phyloP scores from a whole-genome alignment of 2,888 invertebrate genomes.

The Xanthorhoe designata region DNA sequence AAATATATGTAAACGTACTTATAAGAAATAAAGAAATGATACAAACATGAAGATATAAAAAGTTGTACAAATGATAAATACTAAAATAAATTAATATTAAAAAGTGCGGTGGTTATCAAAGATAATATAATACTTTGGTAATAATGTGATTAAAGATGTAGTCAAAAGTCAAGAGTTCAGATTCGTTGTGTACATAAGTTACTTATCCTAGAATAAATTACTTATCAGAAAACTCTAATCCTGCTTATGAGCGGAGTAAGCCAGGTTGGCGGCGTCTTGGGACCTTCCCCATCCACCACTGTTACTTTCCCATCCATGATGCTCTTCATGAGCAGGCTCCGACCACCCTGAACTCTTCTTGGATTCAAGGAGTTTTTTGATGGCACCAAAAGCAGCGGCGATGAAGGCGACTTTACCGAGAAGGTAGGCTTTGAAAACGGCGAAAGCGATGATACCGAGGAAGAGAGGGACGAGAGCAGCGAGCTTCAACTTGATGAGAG shows the following conservation, averaged over 20 bases:
- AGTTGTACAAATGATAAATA: background rate
- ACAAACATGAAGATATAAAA: background rate
- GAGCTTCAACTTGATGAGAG: constrained; percentile 91
- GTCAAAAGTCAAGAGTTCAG: constrained; percentile 44
- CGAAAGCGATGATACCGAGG: constrained; percentile 90
- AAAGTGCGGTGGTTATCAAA: constrained; percentile 45
- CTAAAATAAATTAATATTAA: constrained; percentile 32
- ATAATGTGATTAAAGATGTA: constrained; percentile 12
- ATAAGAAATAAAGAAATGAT: background rate
- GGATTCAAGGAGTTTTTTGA: constrained; percentile 89
- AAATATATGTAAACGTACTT: constrained; percentile 47
- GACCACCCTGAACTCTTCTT: constrained; percentile 91
- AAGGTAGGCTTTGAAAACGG: constrained; percentile 93
- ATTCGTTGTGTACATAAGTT: constrained; percentile 50
- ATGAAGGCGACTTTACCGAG: constrained; percentile 94
- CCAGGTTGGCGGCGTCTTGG: constrained; percentile 87
- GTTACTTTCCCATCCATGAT: constrained; percentile 79
- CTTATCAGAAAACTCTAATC: constrained; percentile 60
- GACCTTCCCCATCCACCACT: constrained; percentile 87
- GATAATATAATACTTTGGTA: constrained; percentile 31
- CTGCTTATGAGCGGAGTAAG: constrained; percentile 88
- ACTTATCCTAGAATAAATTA: constrained; percentile 58
- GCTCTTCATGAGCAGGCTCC: constrained; percentile 87
- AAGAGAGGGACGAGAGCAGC: constrained; percentile 91
- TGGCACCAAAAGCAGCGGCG: constrained; percentile 88